Evolutionary conservation across 1,140 invertebrate genomes (phyloP).

Genomic region (Zaprionus davidi): DNA sequence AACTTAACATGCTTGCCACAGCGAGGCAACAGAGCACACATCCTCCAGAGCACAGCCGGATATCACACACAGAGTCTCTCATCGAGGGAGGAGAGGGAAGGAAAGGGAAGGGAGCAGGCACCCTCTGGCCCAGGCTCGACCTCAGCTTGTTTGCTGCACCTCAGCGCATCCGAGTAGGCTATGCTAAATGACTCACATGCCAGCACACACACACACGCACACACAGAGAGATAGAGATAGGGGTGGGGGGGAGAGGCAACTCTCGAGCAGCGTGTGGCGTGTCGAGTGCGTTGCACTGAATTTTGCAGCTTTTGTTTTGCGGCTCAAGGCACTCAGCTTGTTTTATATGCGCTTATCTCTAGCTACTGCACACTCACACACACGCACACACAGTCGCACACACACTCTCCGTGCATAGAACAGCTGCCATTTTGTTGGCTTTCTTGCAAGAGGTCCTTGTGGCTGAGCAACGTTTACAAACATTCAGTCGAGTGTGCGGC

Average conservation of each 20-base stretch:
- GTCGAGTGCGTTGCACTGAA: constrained; percentile 82
- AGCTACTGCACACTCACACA: constrained; percentile 33
- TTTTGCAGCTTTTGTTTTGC: constrained; percentile 79
- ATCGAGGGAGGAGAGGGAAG: not conserved
- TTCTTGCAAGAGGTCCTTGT: constrained; percentile 76
- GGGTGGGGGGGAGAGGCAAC: not conserved
- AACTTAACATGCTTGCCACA: constrained; percentile 78
- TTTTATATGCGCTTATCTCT: constrained; percentile 80
- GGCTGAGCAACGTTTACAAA: constrained; percentile 81
- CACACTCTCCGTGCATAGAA: not conserved
- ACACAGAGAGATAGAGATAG: not conserved
- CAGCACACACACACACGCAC: constrained; percentile 15
- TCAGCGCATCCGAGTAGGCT: constrained; percentile 55
- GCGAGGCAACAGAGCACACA: constrained; percentile 76
- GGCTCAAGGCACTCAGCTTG: constrained; percentile 65
- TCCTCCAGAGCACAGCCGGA: constrained; percentile 66
- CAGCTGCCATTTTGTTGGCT: constrained; percentile 50
- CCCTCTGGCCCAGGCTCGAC: constrained; percentile 37
- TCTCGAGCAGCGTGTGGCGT: constrained; percentile 36
- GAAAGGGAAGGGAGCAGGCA: not conserved
- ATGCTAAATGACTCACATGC: constrained; percentile 70
- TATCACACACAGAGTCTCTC: constrained; percentile 61
- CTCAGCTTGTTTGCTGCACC: constrained; percentile 56
- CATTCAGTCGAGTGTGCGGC: constrained; percentile 73
- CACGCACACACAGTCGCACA: constrained; percentile 6